phyloP scores from a whole-genome alignment of 1,140 invertebrate species.

The Brachionus asplanchnoidis region DNA sequence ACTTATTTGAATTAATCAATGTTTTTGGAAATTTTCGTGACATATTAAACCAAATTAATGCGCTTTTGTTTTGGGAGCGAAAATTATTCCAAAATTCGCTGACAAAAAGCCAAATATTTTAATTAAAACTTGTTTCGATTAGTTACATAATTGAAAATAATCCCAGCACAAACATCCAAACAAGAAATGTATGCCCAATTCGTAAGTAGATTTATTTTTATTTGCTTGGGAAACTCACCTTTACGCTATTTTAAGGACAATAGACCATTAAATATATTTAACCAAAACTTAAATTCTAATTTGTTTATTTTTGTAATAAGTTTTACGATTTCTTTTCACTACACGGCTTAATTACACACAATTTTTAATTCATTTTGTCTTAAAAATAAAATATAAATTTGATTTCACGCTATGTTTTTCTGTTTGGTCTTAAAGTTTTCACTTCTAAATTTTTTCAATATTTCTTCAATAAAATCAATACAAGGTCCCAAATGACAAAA shows the following conservation, averaged over 20 bases:
- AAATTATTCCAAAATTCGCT: neutral
- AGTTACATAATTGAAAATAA: neutral
- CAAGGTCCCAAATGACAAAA: neutral
- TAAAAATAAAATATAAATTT: neutral
- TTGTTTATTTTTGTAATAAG: neutral
- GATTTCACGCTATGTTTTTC: neutral
- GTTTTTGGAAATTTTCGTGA: neutral
- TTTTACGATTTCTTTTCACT: neutral
- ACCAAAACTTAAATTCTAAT: neutral
- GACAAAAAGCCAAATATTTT: neutral
- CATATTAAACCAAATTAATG: neutral
- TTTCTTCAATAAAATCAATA: neutral
- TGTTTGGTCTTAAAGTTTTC: neutral
- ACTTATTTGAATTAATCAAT: neutral
- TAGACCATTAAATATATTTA: neutral
- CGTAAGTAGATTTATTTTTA: neutral
- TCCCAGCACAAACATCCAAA: neutral
- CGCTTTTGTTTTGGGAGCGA: neutral
- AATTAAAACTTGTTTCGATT: neutral
- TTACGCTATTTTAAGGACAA: neutral
- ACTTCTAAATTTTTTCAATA: too few relatives aligned
- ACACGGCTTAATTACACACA: neutral
- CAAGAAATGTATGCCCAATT: conserved; percentile 13
- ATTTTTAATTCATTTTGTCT: neutral
- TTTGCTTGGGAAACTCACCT: neutral